Base-by-base conservation (phyloP, 2,888 invertebrate species). In the Timema podura region DNA sequence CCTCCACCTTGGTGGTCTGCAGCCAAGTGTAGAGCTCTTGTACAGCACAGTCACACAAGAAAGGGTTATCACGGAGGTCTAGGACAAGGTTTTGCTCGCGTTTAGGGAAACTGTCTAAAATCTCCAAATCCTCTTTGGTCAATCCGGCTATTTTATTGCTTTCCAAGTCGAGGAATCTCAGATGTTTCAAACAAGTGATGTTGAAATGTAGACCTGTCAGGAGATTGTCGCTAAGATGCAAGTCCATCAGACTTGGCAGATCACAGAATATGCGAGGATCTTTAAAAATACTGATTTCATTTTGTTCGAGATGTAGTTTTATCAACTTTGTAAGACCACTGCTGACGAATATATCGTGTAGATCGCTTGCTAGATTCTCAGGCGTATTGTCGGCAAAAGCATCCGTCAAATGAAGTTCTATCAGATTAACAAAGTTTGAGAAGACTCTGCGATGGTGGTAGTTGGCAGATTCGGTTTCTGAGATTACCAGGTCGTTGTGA, bases 291-390 rank as follows among this genome's bases (percentile, higher is more conserved):
- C 85, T 85, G 48, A 92, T 91, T 79, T 91, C 89, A 78, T 92
- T 92, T 76, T 91, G 90, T 76, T 91, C 91, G 76, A 92, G 79
- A 78, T 92, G 91, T 2, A 92, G 79, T 77, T 91, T 91, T 73
- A 85, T 85, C 74, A 92, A 79, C 73, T 85, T 86, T 0, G 85
- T 85, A 73, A 91, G 78, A 76, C 88, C 87, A 75, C 89, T 83
- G 74, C 89, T 87, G 8, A 87, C 85, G 77, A 91, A 91, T 70
- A 91, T 89, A 75, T 88, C 87, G 75, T 89, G 89, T n/a, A 91
- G 80, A 76, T 89, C 88, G 71, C 85, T 83, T 57, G 89, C 88
- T 66, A 90, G 77, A 65, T 85, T 84, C 0, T 85, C 85, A 47
- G 85, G 85, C 0, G 85, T 85, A 70, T 87, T 86, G 76, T 89